phyloP scores from a whole-genome alignment of 2,888 invertebrate species.

The Oeneis ivallda region DNA sequence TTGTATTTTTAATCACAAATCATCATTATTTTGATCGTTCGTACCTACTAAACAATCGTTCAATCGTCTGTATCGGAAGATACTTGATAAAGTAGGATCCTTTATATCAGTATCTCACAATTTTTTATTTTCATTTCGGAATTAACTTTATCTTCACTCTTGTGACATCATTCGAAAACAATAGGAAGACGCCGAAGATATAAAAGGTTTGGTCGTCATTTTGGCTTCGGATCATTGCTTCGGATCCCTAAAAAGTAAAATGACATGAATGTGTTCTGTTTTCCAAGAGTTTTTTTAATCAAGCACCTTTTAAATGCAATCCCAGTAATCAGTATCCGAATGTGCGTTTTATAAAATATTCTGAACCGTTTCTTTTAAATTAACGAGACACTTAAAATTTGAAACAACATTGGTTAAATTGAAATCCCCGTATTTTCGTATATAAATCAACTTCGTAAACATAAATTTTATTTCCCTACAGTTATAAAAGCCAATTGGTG shows the following conservation, averaged over 20 bases:
- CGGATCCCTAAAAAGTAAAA: constrained; percentile 5
- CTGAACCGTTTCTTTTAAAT: neutral
- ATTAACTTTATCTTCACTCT: neutral
- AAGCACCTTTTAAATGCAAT: constrained; percentile 14
- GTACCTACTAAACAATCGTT: neutral
- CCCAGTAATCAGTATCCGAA: neutral
- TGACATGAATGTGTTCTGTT: neutral
- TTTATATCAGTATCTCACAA: neutral
- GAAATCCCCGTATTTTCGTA: neutral
- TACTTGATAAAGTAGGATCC: too few species aligned
- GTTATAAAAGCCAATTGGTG: constrained; percentile 27
- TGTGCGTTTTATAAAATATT: constrained; percentile 4
- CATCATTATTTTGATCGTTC: neutral
- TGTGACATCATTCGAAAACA: neutral
- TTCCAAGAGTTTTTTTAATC: constrained; percentile 9
- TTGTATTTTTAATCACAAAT: neutral
- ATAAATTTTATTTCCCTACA: constrained; percentile 9
- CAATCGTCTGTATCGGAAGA: neutral
- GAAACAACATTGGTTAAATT: neutral
- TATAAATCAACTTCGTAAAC: constrained; percentile 1
- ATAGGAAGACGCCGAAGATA: neutral
- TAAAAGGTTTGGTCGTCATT: neutral
- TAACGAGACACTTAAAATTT: constrained; percentile 8
- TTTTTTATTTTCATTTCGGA: neutral
- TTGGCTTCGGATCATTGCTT: constrained; percentile 18